Evolutionary conservation across 1,140 invertebrate species (phyloP), one percentile per base, ranked within the genome.

Genomic region (Caerostris extrusa): DNA sequence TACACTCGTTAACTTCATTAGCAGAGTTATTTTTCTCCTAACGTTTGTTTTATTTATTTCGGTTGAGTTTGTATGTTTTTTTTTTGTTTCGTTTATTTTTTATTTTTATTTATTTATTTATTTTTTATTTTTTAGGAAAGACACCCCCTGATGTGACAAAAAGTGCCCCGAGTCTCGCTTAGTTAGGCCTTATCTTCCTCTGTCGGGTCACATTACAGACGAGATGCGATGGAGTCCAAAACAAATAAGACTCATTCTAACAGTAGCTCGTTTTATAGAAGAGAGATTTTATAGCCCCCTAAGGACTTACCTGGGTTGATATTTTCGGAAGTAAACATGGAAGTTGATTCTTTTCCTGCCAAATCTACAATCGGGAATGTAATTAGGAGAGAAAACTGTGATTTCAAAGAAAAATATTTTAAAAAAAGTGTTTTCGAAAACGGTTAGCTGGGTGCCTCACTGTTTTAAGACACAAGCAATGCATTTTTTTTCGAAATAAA

Each of bases 201-300:
- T 14, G 83, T 60, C 57, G 83, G n/a, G 58, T 86, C 83, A 86
- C 83, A 86, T 86, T 86, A 60, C 83, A 58, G 58, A 58, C n/a
- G 83, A 19, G 61, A 86, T 86, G 10, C 58, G 34, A 58, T 58
- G n/a, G 19, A 7, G 83, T 6, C n/a, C 83, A 53, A 86, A 86
- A 61, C 83, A 86, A 86, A 86, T 86, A 86, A 86, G 83, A 86
- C 56, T 86, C 83, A 86, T 86, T 86, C 64, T 69, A 69, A 89
- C 69, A 61, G 87, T 61, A 53, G n/a, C 64, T 67, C 64, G n/a
- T 89, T 89, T 89, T 89, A 53, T 69, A 89, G 87, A 89, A 61
- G 12, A 50, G 17, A 61, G 87, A 89, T 89, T 89, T 89, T 89
- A 89, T 89, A 69, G 87, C 17, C 50, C 87, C 87, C 64, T 89